Percentiles rank a stretch among this genome's conserved stretches.
phyloP scores from a whole-genome alignment of 2,888 invertebrate genomes.

The Hydraecia micacea region DNA sequence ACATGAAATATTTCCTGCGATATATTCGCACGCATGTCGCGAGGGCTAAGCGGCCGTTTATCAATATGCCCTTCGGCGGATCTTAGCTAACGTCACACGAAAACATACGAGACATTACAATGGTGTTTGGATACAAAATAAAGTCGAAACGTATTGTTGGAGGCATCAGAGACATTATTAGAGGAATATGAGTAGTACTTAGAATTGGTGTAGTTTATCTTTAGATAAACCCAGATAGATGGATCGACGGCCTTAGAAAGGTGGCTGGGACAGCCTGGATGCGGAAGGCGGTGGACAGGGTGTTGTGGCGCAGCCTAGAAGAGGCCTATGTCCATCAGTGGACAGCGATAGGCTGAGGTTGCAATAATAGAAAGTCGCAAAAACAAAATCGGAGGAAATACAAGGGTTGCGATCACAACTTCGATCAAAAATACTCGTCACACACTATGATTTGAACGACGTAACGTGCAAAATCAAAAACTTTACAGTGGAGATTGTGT shows the following conservation, averaged over 20 bases:
- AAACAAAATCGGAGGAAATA: background rate
- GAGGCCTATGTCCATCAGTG: background rate
- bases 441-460: background rate
- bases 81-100: conserved; percentile 73
- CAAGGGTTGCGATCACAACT: background rate
- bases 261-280: background rate
- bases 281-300: background rate
- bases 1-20: conserved; percentile 82
- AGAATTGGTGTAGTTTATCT: background rate
- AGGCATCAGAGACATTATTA: background rate
- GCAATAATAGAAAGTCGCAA: background rate
- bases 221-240: background rate
- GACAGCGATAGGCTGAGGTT: background rate
- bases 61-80: conserved; percentile 84
- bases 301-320: no score
- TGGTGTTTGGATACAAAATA: conserved; percentile 60
- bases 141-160: conserved; percentile 3
- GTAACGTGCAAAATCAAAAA: background rate
- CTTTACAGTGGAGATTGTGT: background rate
- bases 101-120: conserved; percentile 76
- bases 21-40: conserved; percentile 85
- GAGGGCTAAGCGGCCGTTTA: conserved; percentile 82
- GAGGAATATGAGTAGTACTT: background rate
- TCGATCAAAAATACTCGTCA: background rate
- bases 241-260: background rate